Conservation (phyloP, 1,140 invertebrate species). For the Aphidius ervi region DNA sequence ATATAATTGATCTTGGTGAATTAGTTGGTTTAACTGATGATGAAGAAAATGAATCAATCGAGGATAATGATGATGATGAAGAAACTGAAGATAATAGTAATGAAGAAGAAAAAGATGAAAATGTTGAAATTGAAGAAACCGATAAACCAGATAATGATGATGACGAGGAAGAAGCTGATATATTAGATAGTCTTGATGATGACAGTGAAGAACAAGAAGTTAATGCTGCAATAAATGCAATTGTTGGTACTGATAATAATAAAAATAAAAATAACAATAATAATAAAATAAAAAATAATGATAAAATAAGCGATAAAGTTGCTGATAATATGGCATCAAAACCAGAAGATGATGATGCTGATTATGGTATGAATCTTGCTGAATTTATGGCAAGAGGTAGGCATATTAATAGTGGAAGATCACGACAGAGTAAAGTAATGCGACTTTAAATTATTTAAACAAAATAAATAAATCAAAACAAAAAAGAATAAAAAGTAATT, state of each 20-base stretch:
- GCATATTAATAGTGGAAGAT: conserved; percentile 14
- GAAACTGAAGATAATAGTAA: conserved; percentile 25
- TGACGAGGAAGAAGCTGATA: conserved; percentile 4
- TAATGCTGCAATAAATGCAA: conserved; percentile 31
- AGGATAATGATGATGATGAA: conserved; percentile 25
- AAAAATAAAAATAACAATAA: conserved; percentile 26
- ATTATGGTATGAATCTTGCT: conserved; percentile 37
- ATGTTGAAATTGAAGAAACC: conserved; percentile 23
- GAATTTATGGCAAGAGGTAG: conserved; percentile 36
- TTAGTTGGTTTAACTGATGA: conserved; percentile 31
- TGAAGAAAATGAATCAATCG: conserved; percentile 25
- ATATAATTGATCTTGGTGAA: conserved; percentile 36
- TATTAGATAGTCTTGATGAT: conserved; percentile 14
- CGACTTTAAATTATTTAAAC: conserved; percentile 29
- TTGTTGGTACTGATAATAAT: conserved; percentile 34
- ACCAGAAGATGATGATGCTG: conserved; percentile 36
- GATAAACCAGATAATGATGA: conserved; percentile 26
- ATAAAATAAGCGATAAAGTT: conserved; percentile 29
- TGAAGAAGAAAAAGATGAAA: conserved; percentile 24
- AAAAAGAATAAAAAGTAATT: conserved; percentile 39
- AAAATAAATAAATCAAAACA: too few relatives aligned
- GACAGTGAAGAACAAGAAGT: conserved; percentile 35
- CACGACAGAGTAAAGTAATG: conserved; percentile 41
- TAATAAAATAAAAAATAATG: conserved; percentile 8
- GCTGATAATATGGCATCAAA: conserved; percentile 28